Base-by-base conservation (phyloP, 2,888 invertebrate species). In the Ferrisia virgata region DNA sequence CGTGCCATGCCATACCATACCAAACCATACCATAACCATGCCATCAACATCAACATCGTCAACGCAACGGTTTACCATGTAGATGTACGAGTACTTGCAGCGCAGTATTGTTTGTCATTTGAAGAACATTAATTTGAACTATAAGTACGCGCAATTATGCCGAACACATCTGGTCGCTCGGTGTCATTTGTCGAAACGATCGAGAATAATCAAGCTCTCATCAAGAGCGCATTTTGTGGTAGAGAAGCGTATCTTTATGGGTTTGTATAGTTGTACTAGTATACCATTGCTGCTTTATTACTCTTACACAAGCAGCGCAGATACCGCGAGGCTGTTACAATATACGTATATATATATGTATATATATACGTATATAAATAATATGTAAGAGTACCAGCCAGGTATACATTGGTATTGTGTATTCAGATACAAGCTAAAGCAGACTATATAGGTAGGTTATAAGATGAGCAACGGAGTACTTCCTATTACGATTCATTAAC, bases 401-500 rank as follows among this genome's bases (percentile, higher is more conserved):
- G n/a, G n/a, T n/a, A n/a, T n/a, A n/a, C n/a, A n/a, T n/a, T n/a
- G n/a, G n/a, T n/a, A n/a, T n/a, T n/a, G n/a, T n/a, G n/a, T n/a
- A n/a, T n/a, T n/a, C n/a, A 39, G 39, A 39, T 8, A 39, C 39
- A 11, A 39, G 39, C 6, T 13, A 64, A 64, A 28, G 25, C 22
- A 18, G 18, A 53, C 40, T 40, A 5, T 40, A 13, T 5, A 2
- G 28, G 5, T 15, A 28, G 13, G 28, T 64, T 28, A 53, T 53
- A 31, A 47, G 6, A 18, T 11, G 47, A 80, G 53, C 53, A 43
- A 33, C 47, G 47, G 47, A 33, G 28, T 31, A 80, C 80, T 80
- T 80, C 47, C 47, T 47, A 39, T 79, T 79, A 40, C 53, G 47
- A 80, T 43, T 53, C 80, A 80, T 80, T 47, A 80, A 53, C 53